Conservation (phyloP, 2,888 invertebrate genomes). For the Meta bourneti region DNA sequence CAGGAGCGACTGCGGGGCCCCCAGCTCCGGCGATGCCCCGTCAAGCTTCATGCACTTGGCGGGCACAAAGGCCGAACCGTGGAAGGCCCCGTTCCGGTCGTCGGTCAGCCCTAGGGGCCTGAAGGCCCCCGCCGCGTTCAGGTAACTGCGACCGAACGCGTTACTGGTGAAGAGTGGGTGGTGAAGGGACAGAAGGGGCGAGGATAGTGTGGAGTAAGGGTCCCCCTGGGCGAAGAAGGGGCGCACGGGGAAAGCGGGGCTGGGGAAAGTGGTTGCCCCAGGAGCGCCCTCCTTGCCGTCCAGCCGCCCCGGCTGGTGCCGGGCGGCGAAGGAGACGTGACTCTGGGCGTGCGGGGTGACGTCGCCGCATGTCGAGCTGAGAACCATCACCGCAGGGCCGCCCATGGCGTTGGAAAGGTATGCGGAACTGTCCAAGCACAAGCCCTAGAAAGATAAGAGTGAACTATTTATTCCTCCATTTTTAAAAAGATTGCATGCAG, state of each 20-base stretch:
- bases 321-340: slow-evolving; percentile 66
- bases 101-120: slow-evolving; percentile 58
- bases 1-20: slow-evolving; percentile 15
- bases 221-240: slow-evolving; percentile 67
- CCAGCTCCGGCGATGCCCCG: slow-evolving; percentile 23
- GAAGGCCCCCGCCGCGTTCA: slow-evolving; percentile 61
- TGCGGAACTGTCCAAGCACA: slow-evolving; percentile 71
- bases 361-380: slow-evolving; percentile 70
- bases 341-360: slow-evolving; percentile 66
- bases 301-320: slow-evolving; percentile 16
- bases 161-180: slow-evolving; percentile 56
- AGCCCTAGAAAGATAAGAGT: slow-evolving; percentile 32
- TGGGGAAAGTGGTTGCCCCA: slow-evolving; percentile 34
- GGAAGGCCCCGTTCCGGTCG: slow-evolving; percentile 67
- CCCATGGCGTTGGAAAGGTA: slow-evolving; percentile 73
- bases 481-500: too few relatives aligned
- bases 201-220: slow-evolving; percentile 49
- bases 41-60: slow-evolving; percentile 70
- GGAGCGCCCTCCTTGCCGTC: slow-evolving; percentile 41
- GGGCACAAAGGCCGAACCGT: slow-evolving; percentile 74
- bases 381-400: slow-evolving; percentile 67
- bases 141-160: slow-evolving; percentile 47
- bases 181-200: slow-evolving; percentile 59
- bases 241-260: slow-evolving; percentile 56
- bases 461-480: neutral